Evolutionary conservation across 1,140 invertebrate genomes (phyloP).

Genomic region (Procambarus virginalis): DNA sequence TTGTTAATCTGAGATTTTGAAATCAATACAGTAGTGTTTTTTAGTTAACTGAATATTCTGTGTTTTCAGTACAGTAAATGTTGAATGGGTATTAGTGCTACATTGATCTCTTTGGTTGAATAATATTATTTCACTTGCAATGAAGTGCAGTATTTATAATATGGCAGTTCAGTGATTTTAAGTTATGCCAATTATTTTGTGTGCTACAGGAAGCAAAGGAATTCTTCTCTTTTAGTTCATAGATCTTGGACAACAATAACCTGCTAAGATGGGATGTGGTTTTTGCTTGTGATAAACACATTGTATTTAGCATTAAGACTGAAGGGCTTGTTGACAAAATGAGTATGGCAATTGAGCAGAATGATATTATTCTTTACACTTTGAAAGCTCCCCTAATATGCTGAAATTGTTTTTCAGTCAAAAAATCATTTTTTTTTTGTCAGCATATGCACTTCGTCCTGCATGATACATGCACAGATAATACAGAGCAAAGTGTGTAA

Average conservation of each 20-base stretch:
- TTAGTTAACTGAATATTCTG: no score
- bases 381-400: background rate
- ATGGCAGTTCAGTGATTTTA: background rate
- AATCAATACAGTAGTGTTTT: no score
- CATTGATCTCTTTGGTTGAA: background rate
- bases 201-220: background rate
- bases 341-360: background rate
- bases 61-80: no score
- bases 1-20: no score
- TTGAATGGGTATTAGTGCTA: background rate
- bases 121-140: background rate
- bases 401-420: slow-evolving; percentile 23
- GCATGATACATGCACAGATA: background rate
- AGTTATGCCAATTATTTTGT: background rate
- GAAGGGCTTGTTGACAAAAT: background rate
- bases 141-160: background rate
- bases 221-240: background rate
- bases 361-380: background rate
- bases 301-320: background rate
- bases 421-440: background rate
- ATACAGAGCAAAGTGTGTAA: slow-evolving; percentile 28
- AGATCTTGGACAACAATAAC: background rate
- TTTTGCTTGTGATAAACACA: background rate
- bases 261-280: background rate
- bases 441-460: slow-evolving; percentile 10